Percentiles rank a stretch among this genome's conserved stretches.
Conservation (phyloP, 2,888 invertebrate species). For the Xylota sylvarum region DNA sequence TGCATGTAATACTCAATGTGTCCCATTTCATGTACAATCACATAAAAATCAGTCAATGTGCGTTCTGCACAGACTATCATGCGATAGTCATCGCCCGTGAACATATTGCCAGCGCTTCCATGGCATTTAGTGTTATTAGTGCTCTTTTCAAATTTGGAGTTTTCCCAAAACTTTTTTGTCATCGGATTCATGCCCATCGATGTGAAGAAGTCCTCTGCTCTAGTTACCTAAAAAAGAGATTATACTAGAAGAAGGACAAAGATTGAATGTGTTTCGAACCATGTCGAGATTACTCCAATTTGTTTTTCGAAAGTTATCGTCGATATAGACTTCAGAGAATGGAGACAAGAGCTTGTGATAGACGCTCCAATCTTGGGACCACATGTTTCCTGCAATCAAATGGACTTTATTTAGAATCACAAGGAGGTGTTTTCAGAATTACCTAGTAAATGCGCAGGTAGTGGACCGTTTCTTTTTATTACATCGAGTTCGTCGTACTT, state of each 20-base stretch:
- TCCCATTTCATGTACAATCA: constrained; percentile 91
- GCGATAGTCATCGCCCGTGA: constrained; percentile 88
- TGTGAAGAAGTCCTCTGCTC: constrained; percentile 89
- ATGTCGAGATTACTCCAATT: constrained; percentile 87
- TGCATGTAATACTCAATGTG: constrained; percentile 91
- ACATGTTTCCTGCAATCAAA: constrained; percentile 87
- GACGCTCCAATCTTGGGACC: constrained; percentile 90
- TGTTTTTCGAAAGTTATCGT: constrained; percentile 85
- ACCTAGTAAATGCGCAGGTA: constrained; percentile 90
- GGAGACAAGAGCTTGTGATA: constrained; percentile 87
- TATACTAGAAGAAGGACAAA: not conserved
- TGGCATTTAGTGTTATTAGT: constrained; percentile 87
- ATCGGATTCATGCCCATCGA: constrained; percentile 88
- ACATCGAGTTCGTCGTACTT: constrained; percentile 86
- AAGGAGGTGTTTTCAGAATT: constrained; percentile 43
- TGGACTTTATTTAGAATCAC: not conserved
- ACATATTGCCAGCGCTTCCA: constrained; percentile 91
- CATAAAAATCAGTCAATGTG: constrained; percentile 88
- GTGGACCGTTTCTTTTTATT: constrained; percentile 87
- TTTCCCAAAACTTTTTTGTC: constrained; percentile 88
- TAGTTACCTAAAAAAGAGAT: constrained; percentile 79
- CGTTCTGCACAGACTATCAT: constrained; percentile 88
- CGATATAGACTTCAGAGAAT: constrained; percentile 85
- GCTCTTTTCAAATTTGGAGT: constrained; percentile 86
- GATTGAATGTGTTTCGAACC: constrained; percentile 82